phyloP scores from a whole-genome alignment of 2,113 vertebrate genomes.

The Myanophis thanlyinensis region DNA sequence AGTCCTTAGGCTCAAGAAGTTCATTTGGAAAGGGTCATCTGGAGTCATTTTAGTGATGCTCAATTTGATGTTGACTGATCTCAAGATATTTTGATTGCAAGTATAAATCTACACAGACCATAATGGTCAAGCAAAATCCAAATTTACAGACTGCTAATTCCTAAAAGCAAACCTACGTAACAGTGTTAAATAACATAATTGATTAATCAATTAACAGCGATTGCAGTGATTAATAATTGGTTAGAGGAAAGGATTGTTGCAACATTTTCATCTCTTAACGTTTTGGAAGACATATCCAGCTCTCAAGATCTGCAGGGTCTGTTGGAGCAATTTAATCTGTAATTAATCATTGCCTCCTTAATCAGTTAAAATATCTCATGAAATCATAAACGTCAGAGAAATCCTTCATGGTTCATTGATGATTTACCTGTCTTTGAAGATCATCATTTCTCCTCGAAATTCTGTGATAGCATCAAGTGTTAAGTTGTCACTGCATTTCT shows the following conservation, averaged over 20 bases:
- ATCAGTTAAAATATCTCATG: not conserved
- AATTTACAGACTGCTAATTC: not conserved
- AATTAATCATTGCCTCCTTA: not conserved
- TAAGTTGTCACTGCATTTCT: slow-evolving; percentile 82
- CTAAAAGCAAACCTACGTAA: not conserved
- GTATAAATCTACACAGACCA: not conserved
- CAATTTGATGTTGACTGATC: not conserved
- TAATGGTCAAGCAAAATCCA: not conserved
- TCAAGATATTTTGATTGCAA: not conserved
- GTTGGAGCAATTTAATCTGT: not conserved
- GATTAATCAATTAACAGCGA: too few species aligned
- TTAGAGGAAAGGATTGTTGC: not conserved
- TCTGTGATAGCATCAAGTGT: slow-evolving; percentile 85
- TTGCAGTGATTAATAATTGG: not conserved
- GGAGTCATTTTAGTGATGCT: not conserved
- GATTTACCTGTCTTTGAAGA: slow-evolving; percentile 90
- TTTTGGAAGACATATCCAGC: not conserved
- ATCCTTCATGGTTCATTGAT: fast-evolving
- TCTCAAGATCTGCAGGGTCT: not conserved
- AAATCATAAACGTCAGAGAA: not conserved
- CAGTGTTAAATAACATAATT: not conserved
- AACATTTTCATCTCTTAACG: not conserved
- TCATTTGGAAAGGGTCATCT: not conserved
- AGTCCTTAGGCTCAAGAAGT: not conserved
- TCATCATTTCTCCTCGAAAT: slow-evolving; percentile 83